Base-by-base conservation (phyloP, 2,797 vertebrate species). In the Coreius guichenoti region DNA sequence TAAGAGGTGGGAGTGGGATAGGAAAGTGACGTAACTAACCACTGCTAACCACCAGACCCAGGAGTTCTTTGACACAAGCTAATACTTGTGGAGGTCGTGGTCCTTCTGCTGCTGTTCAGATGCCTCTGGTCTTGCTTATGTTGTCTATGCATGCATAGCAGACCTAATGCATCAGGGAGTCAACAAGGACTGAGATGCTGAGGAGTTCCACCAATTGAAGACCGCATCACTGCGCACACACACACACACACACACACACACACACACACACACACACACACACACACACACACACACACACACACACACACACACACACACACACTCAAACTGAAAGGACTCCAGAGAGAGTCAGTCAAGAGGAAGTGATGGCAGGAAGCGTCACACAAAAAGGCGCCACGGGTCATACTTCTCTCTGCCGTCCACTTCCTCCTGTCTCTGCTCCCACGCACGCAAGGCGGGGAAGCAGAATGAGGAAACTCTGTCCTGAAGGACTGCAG, bases 381-480 rank as follows among this genome's bases (percentile, higher is more conserved):
- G 75, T 87, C 86, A 86, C 77, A 92, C 90, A 92, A 89, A 87
- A 90, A 91, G 90, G 61, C 82, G 88, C 87, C 89, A 86, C 39
- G 73, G 47, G 91, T 91, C 88, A 82, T 87, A 89, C 88, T 87
- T 88, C 83, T 88, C 86, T 73, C 54, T 75, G 58, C 83, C 17
- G 54, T 75, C 65, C 80, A 87, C 79, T 81, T 82, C 86, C 79
- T 82, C 83, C 17, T 75, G 39, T 4, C 45, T 76, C 83, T 85
- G 83, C 82, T 0, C 90, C 90, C 86, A 91, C 82, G 39, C 89
- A 88, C 23, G 68, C 83, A 88, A 83, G 69, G 80, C 90, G 90
- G 88, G 91, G 87, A 78, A 90, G 26, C 45, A 90, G 89, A 91
- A 80, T 88, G 89, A 89, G 91, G 87, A 88, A 90, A 89, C 89